Evolutionary conservation across 2,113 vertebrate species (phyloP), one percentile per base, ranked within the genome.

Genomic region (Centropus bengalensis): DNA sequence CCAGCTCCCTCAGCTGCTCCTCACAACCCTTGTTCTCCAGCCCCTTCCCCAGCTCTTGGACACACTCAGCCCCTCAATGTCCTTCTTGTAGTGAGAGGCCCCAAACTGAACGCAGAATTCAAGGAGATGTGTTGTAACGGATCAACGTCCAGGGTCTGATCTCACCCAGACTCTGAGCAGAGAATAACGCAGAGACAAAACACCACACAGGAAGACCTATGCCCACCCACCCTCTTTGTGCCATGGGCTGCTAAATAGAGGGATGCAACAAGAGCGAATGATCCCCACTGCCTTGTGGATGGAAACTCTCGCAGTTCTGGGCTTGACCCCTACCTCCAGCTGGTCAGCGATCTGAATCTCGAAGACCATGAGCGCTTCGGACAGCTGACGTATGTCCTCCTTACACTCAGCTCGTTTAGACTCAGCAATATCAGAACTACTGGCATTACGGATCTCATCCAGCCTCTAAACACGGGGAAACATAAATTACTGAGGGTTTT

Each of bases 271-370:
- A 63, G 26, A 60, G 21, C 40, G 47, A 32, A 81, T 21, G 40
- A 44, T 22, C 8, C 28, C 6, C 49, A 0, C 22, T 7, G 1
- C 0, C 0, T n/a, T 52, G 30, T 84, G 64, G 69, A 44, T 47
- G 56, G 27, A 63, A 82, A 40, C 16, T 67, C 7, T 59, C 52
- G 5, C 42, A 51, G 51, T 47, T 77, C 16, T 7, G 38, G 62
- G 78, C 68, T 21, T 27, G 32, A 22, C 10, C 36, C 98, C 91
- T 87, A 99, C 99, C 98, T 99, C 99, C 77, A 99, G 74, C 95
- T 99, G 98, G 36, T 98, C 97, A 24, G 98, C 96, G 19, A 98
- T 70, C 88, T 98, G 97, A 71, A 98, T 95, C 96, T 99, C 99
- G 96, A 99, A 91, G 8, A 82, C 93, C 98, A 99, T 98, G 71